Percentiles rank a stretch among this genome's conserved stretches.
These are phyloP conservation scores for Pangasius mekongensis DNA, from an alignment of 2,797 vertebrate species.

Conservation along the genomic window DNA sequence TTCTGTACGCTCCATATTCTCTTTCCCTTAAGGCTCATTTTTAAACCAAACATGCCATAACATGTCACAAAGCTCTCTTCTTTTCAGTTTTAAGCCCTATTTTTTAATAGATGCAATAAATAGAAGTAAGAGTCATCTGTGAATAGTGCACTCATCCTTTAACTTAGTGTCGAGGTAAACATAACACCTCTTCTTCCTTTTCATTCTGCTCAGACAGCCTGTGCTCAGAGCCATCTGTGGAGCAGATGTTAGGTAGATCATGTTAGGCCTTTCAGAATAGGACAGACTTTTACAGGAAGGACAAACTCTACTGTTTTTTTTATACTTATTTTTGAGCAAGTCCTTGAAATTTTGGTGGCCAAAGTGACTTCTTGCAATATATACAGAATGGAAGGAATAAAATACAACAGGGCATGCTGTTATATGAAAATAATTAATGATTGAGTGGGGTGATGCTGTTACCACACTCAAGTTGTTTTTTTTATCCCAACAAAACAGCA, in stretches of 20 bases:
- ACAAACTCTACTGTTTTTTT: not conserved
- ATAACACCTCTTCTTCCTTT: conserved; percentile 10
- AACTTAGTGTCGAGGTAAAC: not conserved
- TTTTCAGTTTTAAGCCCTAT: not conserved
- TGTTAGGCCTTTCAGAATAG: conserved; percentile 14
- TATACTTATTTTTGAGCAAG: not conserved
- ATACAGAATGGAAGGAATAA: not conserved
- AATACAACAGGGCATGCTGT: not conserved
- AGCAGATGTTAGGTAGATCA: conserved; percentile 44
- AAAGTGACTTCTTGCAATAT: not conserved
- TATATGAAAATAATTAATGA: not conserved
- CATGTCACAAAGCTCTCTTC: too few relatives aligned
- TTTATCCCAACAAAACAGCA: not conserved
- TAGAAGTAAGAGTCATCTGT: conserved; percentile 3
- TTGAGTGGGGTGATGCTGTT: not conserved
- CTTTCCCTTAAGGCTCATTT: not conserved
- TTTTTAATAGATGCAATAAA: not conserved
- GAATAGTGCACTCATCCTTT: not conserved
- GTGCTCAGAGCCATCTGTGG: conserved; percentile 33
- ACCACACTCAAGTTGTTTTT: not conserved
- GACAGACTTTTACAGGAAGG: not conserved
- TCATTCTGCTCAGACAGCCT: conserved; percentile 4
- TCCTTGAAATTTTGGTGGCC: not conserved
- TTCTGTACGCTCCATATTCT: not conserved
- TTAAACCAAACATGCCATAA: not conserved